A percentile compares a stretch with the other conserved stretches of the same genome.
phyloP scores from a whole-genome alignment of 2,113 vertebrate genomes.

The Cettia cetti region DNA sequence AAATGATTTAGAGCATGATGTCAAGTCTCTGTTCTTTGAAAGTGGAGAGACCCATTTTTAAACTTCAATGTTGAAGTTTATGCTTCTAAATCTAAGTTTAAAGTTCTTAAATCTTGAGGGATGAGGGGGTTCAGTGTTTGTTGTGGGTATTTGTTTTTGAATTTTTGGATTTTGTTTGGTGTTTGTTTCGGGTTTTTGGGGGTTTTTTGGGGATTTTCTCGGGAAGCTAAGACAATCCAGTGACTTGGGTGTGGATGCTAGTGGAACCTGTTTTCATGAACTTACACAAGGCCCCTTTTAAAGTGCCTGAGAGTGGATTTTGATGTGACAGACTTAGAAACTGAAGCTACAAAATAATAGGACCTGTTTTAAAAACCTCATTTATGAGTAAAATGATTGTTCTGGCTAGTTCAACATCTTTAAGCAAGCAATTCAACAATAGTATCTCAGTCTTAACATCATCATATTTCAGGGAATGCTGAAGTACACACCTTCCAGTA shows the following conservation, averaged over 20 bases:
- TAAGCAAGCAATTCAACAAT: fast-evolving
- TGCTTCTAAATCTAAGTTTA: not conserved
- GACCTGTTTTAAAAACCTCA: not conserved
- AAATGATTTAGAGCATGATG: not conserved
- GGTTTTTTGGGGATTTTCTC: not conserved
- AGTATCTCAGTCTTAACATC: not conserved
- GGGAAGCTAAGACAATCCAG: not conserved
- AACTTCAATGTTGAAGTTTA: not conserved
- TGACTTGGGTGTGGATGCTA: not conserved
- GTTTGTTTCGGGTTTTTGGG: fast-evolving
- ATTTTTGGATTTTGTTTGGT: not conserved
- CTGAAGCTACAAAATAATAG: not conserved
- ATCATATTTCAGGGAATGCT: not conserved
- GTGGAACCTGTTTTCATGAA: not conserved
- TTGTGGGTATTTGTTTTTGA: not conserved
- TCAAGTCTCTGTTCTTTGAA: not conserved
- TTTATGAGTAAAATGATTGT: not conserved
- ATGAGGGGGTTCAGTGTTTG: not conserved
- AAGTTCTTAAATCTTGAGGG: not conserved
- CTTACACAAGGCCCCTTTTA: not conserved
- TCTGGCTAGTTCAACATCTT: not conserved
- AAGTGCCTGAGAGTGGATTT: not conserved
- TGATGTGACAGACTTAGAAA: not conserved
- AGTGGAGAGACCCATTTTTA: not conserved
- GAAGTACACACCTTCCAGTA: not conserved